Conservation (phyloP, 1,140 invertebrate genomes). For the Sycophaga agraensis region DNA sequence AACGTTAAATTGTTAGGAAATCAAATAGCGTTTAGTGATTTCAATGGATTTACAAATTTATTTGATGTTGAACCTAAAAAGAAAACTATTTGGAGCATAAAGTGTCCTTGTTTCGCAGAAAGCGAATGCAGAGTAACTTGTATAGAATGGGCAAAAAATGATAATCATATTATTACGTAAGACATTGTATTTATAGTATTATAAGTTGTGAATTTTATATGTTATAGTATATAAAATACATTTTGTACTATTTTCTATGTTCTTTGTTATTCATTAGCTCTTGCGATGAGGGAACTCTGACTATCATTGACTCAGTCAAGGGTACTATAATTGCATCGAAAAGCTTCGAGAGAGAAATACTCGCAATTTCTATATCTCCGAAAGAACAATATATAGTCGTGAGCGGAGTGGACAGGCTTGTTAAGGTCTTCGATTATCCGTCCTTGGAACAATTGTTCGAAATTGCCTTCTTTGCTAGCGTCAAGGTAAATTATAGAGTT, state of each 20-base stretch:
- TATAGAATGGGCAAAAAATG: constrained; percentile 34
- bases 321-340: background rate
- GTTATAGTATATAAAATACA: background rate
- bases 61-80: background rate
- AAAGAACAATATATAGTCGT: constrained; percentile 35
- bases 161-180: constrained; percentile 37
- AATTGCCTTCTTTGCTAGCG: constrained; percentile 29
- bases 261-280: background rate
- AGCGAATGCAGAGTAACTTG: constrained; percentile 23
- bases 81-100: background rate
- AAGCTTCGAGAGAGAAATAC: background rate
- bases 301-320: background rate
- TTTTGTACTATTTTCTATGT: background rate
- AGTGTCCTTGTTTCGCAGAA: constrained; percentile 7
- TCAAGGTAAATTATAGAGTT: constrained; percentile 32
- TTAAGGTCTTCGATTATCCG: constrained; percentile 36
- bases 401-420: constrained; percentile 14
- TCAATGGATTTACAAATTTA: background rate
- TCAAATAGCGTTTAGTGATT: constrained; percentile 3
- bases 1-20: background rate
- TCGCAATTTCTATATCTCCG: constrained; percentile 34
- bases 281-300: constrained; percentile 26
- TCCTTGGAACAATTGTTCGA: constrained; percentile 19
- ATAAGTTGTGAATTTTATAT: too few relatives aligned
- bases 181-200: too few relatives aligned